A percentile compares a stretch with the other conserved stretches of the same genome.
Conservation (phyloP, 2,113 vertebrate genomes). For the Ptychochromis oligacanthus region DNA sequence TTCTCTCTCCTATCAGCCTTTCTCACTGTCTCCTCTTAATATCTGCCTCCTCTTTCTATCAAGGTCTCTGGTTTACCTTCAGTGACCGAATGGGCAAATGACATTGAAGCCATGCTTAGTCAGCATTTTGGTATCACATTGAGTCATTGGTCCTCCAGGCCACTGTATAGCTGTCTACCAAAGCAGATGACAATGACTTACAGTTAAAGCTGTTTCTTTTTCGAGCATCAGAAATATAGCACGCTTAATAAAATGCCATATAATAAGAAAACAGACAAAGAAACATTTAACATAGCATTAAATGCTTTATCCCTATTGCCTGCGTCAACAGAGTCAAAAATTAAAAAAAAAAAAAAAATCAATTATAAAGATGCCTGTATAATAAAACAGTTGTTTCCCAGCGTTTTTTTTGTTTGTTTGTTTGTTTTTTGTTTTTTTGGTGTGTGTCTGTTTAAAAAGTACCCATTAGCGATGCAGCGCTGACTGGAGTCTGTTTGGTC, state of each 20-base stretch:
- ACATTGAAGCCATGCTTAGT: slow-evolving; percentile 39
- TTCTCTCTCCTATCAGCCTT: neutral
- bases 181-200: neutral
- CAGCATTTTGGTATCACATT: slow-evolving; percentile 26
- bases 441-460: neutral
- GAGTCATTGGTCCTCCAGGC: slow-evolving; percentile 27
- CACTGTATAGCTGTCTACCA: neutral
- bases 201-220: neutral
- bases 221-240: neutral
- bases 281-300: too few relatives aligned
- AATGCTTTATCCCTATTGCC: neutral
- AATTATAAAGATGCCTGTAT: neutral
- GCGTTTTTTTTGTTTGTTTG: neutral
- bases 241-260: neutral
- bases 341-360: neutral
- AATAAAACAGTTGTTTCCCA: neutral
- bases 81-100: slow-evolving; percentile 34
- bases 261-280: neutral
- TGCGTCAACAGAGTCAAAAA: neutral
- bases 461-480: slow-evolving; percentile 25
- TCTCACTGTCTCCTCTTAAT: neutral
- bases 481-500: slow-evolving; percentile 29
- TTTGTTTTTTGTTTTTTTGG: neutral
- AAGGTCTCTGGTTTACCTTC: slow-evolving; percentile 28
- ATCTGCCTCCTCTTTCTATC: slow-evolving; percentile 9